Conservation (phyloP, 2,113 vertebrate species). For the Rhineura floridana region DNA sequence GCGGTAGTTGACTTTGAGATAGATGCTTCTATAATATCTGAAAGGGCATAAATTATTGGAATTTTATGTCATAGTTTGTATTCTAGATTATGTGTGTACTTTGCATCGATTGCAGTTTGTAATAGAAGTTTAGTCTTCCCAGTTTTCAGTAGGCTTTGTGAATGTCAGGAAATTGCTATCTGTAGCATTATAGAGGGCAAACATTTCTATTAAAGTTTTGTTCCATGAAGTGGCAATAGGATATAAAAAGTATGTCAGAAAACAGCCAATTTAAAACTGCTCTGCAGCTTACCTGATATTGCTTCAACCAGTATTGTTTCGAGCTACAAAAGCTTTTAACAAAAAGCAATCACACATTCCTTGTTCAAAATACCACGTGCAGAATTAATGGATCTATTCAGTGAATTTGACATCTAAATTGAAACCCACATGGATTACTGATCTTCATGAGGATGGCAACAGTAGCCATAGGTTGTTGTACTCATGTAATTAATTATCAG, state of each 20-base stretch:
- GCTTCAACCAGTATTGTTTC: not conserved
- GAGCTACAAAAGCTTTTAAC: not conserved
- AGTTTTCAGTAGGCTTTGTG: too few species aligned
- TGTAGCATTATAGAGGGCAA: not conserved
- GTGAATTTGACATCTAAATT: not conserved
- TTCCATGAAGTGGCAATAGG: too few species aligned
- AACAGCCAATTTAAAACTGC: not conserved
- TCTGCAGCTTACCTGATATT: not conserved
- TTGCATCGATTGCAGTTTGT: too few species aligned
- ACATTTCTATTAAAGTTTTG: not conserved
- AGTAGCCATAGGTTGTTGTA: too few species aligned
- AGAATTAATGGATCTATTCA: not conserved
- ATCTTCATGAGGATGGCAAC: not conserved
- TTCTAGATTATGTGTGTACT: too few species aligned
- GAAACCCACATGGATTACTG: not conserved
- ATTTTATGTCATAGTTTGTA: not conserved
- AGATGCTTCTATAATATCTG: not conserved
- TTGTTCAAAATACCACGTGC: not conserved
- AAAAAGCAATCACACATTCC: not conserved
- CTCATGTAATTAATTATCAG: not conserved
- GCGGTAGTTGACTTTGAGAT: not conserved
- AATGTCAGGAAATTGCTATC: too few species aligned
- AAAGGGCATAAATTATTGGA: not conserved
- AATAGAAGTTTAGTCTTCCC: too few species aligned
- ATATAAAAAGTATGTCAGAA: not conserved